Evolutionary conservation across 2,113 vertebrate species (phyloP), one percentile per base, ranked within the genome.

Genomic region (Ondatra zibethicus): DNA sequence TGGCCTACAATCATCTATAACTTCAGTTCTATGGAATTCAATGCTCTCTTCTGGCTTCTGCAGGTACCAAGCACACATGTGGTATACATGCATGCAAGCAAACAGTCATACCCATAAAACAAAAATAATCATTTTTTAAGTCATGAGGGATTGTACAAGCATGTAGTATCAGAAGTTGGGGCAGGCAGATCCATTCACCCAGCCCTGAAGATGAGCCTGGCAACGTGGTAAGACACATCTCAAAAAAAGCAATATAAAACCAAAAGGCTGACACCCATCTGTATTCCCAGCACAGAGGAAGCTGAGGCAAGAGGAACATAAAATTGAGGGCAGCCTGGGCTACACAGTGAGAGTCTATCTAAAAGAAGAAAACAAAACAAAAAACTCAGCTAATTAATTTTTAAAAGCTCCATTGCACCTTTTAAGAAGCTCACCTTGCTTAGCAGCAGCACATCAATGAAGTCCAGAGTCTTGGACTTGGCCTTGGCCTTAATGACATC

Each of bases 381-480:
- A 47, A 47, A 5, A 1, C 3, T 68, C 29, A 70, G 7, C 84
- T 87, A 17, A 21, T 42, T 29, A 73, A 17, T 27, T 42, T 58
- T 75, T 31, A 75, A 27, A 65, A 7, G 36, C 10, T 47, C 29
- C 42, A 23, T 14, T 23, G 31, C 42, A 29, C 36, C n/a, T 42
- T 13, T 14, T 2, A 27, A 23, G 42, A 23, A 47, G 11, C 86
- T 33, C 23, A 99, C 99, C 98, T 98, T 99, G 58, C 99, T 77
- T 29, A 99, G 95, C 84, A 99, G 98, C 36, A 99, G 98, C 31
- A 99, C 97, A 80, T 99, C 99, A 0, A 99, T 99, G 96, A 99
- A 99, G 93, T 99, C 99, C 75, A 98, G 84, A 1, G 97, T 98
- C 78, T 98, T 99, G 80, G 97, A 96, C 45, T 33, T 98, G 8